Conservation (phyloP, 1,140 invertebrate genomes). For the Drosophila cardini region DNA sequence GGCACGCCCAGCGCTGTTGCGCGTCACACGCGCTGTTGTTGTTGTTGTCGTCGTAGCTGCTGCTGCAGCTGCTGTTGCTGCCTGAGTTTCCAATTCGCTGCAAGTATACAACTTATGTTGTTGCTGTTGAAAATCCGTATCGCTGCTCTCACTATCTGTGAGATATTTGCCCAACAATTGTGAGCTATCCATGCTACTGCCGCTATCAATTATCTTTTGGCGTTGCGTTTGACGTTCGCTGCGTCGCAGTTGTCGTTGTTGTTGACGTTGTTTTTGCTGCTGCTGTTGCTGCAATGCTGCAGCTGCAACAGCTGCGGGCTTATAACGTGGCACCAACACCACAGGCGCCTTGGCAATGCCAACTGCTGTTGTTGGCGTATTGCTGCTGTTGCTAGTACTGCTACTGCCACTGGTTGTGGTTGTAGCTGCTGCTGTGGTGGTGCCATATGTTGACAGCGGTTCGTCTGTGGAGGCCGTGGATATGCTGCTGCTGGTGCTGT, state of each 20-base stretch:
- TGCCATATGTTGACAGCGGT: slow-evolving; percentile 25
- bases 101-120: slow-evolving; percentile 30
- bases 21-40: slow-evolving; percentile 59
- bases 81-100: slow-evolving; percentile 13
- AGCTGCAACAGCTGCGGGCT: slow-evolving; percentile 63
- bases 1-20: slow-evolving; percentile 67
- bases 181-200: neutral
- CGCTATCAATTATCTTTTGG: slow-evolving; percentile 18
- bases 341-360: slow-evolving; percentile 54
- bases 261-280: slow-evolving; percentile 46
- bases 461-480: slow-evolving; percentile 76
- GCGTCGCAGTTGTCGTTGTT: slow-evolving; percentile 63
- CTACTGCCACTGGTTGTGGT: slow-evolving; percentile 9
- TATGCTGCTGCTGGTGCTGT: slow-evolving; percentile 82
- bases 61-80: slow-evolving; percentile 29
- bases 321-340: slow-evolving; percentile 67
- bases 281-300: slow-evolving; percentile 29
- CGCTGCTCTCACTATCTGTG: slow-evolving; percentile 64
- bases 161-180: slow-evolving; percentile 41
- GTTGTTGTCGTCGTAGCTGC: slow-evolving; percentile 25
- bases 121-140: slow-evolving; percentile 52
- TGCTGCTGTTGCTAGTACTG: slow-evolving; percentile 8
- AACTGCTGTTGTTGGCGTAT: slow-evolving; percentile 18
- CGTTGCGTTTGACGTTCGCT: slow-evolving; percentile 66
- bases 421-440: slow-evolving; percentile 14